A percentile compares a stretch with the other conserved stretches of the same genome.
phyloP scores from a whole-genome alignment of 2,888 invertebrate genomes.

The Euclidia mi region DNA sequence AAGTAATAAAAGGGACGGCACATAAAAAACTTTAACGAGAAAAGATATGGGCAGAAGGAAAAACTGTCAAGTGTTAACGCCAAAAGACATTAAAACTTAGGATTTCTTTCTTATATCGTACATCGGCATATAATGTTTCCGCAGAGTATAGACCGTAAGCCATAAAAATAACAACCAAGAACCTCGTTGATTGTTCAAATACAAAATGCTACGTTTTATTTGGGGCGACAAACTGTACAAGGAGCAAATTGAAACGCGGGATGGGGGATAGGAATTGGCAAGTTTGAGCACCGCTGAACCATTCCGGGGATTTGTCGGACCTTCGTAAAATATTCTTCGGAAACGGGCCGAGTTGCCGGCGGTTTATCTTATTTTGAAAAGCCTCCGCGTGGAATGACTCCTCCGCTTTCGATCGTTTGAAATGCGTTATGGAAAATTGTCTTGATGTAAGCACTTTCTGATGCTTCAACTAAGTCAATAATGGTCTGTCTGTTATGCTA shows the following conservation, averaged over 20 bases:
- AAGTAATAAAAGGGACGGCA: not conserved
- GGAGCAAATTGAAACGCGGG: slow-evolving; percentile 82
- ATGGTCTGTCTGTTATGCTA: slow-evolving; percentile 48
- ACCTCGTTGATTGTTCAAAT: slow-evolving; percentile 65
- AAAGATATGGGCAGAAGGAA: not conserved
- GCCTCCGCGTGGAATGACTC: slow-evolving; percentile 64
- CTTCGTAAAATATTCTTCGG: slow-evolving; percentile 79
- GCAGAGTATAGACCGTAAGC: slow-evolving; percentile 54
- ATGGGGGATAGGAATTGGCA: slow-evolving; percentile 70
- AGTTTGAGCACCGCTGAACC: slow-evolving; percentile 70
- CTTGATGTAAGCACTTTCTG: slow-evolving; percentile 59
- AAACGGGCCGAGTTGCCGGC: slow-evolving; percentile 62
- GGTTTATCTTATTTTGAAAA: slow-evolving; percentile 78
- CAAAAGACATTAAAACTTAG: slow-evolving; percentile 38
- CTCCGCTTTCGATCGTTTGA: slow-evolving; percentile 50
- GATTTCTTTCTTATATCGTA: slow-evolving; percentile 38
- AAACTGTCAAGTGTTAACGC: slow-evolving; percentile 18
- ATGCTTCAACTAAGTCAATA: slow-evolving; percentile 54
- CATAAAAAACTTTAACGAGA: slow-evolving; percentile 9
- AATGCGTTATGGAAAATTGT: slow-evolving; percentile 63
- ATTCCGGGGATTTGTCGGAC: slow-evolving; percentile 78
- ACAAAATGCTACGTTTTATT: slow-evolving; percentile 75
- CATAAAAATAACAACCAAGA: slow-evolving; percentile 71
- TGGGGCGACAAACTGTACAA: slow-evolving; percentile 65
- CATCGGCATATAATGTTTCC: slow-evolving; percentile 50